phyloP scores from a whole-genome alignment of 2,888 invertebrate genomes.

The Ornithoptera priamus region DNA sequence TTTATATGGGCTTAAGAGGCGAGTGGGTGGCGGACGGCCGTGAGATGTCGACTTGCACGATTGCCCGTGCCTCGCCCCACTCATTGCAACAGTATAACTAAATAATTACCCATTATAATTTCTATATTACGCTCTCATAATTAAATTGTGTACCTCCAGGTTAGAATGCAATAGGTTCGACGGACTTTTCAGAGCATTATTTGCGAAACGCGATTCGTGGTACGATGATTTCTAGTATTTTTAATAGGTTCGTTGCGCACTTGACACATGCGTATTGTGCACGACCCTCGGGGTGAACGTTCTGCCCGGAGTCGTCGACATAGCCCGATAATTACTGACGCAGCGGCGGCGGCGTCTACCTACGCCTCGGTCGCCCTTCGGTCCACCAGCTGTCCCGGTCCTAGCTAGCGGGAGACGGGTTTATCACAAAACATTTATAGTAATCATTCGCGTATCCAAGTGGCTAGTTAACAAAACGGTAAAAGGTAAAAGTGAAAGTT shows the following conservation, averaged over 20 bases:
- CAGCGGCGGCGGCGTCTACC: slow-evolving; percentile 52
- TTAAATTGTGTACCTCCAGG: slow-evolving; percentile 18
- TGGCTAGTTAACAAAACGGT: slow-evolving; percentile 10
- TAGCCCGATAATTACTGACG: slow-evolving; percentile 75
- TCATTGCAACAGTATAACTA: slow-evolving; percentile 65
- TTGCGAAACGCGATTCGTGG: slow-evolving; percentile 28
- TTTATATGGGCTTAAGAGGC: slow-evolving; percentile 74
- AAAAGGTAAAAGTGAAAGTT: slow-evolving; percentile 27
- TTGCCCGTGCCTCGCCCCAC: slow-evolving; percentile 61
- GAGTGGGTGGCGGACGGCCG: slow-evolving; percentile 77
- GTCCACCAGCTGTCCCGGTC: slow-evolving; percentile 41
- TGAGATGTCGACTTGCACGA: slow-evolving; percentile 67
- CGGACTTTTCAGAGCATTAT: slow-evolving; percentile 14
- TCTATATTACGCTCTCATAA: slow-evolving; percentile 35
- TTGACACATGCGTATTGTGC: slow-evolving; percentile 67
- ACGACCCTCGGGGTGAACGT: slow-evolving; percentile 76
- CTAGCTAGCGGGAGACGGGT: slow-evolving; percentile 27
- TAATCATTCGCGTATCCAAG: not conserved
- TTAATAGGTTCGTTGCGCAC: slow-evolving; percentile 48
- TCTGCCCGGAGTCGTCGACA: slow-evolving; percentile 76
- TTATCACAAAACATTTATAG: slow-evolving; percentile 6
- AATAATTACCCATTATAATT: slow-evolving; percentile 54
- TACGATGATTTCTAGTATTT: slow-evolving; percentile 32
- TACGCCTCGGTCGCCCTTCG: slow-evolving; percentile 49
- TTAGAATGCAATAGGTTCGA: slow-evolving; percentile 14